phyloP scores from a whole-genome alignment of 2,113 vertebrate genomes.

The Ahaetulla prasina region DNA sequence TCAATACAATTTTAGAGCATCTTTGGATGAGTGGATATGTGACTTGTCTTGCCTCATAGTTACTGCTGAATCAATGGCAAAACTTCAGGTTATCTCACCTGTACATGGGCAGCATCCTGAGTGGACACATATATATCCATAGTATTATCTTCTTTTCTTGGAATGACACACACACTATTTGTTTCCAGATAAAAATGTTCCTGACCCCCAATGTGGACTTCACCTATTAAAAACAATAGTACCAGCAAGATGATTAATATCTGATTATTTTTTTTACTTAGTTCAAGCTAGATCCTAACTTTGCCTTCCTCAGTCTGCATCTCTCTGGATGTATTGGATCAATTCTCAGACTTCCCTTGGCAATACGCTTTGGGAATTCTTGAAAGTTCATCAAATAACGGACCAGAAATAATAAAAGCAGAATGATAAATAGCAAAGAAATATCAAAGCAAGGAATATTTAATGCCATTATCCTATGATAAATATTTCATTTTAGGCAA shows the following conservation, averaged over 20 bases:
- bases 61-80: neutral
- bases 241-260: neutral
- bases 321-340: neutral
- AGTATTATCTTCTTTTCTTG: slow-evolving; percentile 75
- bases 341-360: neutral
- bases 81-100: slow-evolving; percentile 61
- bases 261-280: neutral
- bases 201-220: slow-evolving; percentile 76
- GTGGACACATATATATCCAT: slow-evolving; percentile 74
- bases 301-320: neutral
- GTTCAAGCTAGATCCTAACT: neutral
- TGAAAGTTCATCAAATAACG: neutral
- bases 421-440: neutral
- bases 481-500: neutral
- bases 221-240: slow-evolving; percentile 59
- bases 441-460: neutral
- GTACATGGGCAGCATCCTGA: slow-evolving; percentile 69
- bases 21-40: neutral
- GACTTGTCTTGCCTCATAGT: neutral
- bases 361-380: neutral
- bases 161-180: slow-evolving; percentile 78
- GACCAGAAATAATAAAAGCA: neutral
- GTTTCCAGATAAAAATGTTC: slow-evolving; percentile 89
- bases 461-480: neutral
- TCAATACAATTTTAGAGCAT: neutral